A percentile compares a stretch with the other conserved stretches of the same genome.
Evolutionary conservation across 1,140 invertebrate genomes (phyloP).

Genomic region (Myzus persicae): DNA sequence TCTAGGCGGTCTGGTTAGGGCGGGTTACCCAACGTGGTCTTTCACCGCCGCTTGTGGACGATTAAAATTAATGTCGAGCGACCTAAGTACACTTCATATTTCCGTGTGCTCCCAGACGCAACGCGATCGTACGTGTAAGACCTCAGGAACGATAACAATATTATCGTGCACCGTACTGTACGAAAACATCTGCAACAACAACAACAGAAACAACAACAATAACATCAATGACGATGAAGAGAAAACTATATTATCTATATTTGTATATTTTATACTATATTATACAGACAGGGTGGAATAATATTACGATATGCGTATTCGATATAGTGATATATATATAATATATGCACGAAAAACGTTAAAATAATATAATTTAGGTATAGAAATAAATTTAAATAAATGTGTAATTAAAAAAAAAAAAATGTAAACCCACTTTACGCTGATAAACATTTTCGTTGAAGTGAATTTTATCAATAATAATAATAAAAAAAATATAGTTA

Average conservation of each 20-base stretch:
- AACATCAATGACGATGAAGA: no score
- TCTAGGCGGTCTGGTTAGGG: background rate
- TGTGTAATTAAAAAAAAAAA: no score
- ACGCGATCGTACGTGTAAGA: background rate
- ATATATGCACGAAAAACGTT: background rate
- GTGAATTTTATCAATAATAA: no score
- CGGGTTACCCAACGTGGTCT: background rate
- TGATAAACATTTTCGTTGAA: no score
- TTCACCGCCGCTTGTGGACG: background rate
- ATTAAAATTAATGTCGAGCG: background rate
- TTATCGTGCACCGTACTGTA: background rate
- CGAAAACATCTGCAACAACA: background rate
- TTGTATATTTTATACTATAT: no score
- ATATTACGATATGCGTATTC: no score
- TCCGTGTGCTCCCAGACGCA: background rate
- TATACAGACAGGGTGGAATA: no score
- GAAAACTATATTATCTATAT: background rate
- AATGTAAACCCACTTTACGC: no score
- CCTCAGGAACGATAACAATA: background rate
- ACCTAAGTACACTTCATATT: background rate
- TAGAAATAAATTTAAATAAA: no score
- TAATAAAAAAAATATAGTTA: no score
- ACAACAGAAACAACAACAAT: background rate
- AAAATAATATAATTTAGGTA: background rate
- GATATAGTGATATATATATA: no score